These are phyloP conservation scores for Chaetodon trifascialis DNA, from an alignment of 2,113 vertebrate species.

Conservation along the genomic window DNA sequence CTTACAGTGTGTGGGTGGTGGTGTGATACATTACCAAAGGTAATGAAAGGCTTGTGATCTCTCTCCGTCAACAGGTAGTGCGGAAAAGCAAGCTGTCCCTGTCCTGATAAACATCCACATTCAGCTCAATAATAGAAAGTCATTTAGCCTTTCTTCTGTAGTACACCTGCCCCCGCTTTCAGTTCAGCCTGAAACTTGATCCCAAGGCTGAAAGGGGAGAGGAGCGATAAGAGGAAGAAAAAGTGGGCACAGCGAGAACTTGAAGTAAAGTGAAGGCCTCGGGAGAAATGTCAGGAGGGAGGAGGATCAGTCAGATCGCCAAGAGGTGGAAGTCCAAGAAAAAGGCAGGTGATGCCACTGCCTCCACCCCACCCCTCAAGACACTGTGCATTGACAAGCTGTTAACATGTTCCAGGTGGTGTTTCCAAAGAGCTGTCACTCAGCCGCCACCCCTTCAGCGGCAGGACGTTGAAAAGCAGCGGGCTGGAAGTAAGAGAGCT, in stretches of 20 bases:
- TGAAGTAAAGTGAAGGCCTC: conserved; percentile 43
- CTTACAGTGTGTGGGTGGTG: conserved; percentile 16
- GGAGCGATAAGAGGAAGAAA: conserved; percentile 54
- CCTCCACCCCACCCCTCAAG: neutral
- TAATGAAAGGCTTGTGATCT: conserved; percentile 46
- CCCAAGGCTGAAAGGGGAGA: conserved; percentile 41
- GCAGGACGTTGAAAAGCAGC: conserved; percentile 16
- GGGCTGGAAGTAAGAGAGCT: conserved; percentile 9
- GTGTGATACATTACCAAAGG: conserved; percentile 39
- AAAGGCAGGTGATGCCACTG: conserved; percentile 30
- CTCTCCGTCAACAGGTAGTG: conserved; percentile 39
- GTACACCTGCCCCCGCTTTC: conserved; percentile 33
- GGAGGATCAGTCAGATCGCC: neutral
- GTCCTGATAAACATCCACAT: conserved; percentile 68
- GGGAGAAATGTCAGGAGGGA: conserved; percentile 51
- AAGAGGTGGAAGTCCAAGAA: conserved; percentile 18
- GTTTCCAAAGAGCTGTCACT: conserved; percentile 66
- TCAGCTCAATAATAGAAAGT: conserved; percentile 63
- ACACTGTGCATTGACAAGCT: conserved; percentile 28
- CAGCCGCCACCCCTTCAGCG: neutral
- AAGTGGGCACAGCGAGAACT: conserved; percentile 8
- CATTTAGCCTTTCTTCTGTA: conserved; percentile 58
- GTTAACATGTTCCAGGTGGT: conserved; percentile 59
- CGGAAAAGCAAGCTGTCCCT: conserved; percentile 25
- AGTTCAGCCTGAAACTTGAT: conserved; percentile 38